Base-by-base conservation (phyloP, 1,140 invertebrate species). In the Drosophila ogumai region DNA sequence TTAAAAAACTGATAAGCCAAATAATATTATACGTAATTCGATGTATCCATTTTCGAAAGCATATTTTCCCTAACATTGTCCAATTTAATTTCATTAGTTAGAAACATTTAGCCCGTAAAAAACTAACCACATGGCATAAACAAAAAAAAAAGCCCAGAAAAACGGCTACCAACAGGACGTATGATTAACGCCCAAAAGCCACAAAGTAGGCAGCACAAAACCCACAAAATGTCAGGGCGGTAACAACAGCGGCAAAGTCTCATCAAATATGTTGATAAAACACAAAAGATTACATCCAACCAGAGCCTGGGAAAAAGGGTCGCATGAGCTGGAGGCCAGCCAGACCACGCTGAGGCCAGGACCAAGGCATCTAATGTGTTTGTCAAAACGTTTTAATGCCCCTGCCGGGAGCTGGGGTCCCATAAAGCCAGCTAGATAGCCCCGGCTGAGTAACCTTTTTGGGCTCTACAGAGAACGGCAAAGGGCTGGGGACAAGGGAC, bases 221-320 rank as follows among this genome's bases (percentile, higher is more conserved):
- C 63, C 82, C 59, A 85, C 67, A 81, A 74, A 84, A 78, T 60
- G 75, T 54, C 80, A 74, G 58, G 55, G 19, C 47, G 40, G 34
- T 44, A 77, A 58, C 50, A 78, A 46, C 54, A 68, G 41, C 50
- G 65, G 49, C 64, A 72, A 80, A 80, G 76, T 79, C 86, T 88
- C 85, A 87, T 87, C 82, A 87, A 87, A 87, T 88, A 80, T 86
- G 84, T 82, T 87, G 82, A 87, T 87, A 87, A 88, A 88, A 88
- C 84, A 82, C 71, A 87, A 87, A 88, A 87, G 82, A 87, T 87
- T 87, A 87, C 59, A 77, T 44, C 59, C 56, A 65, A 10, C 32
- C 38, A 17, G 40, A 34, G 15, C 17, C 47, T 32, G 36, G 57
- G 56, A 25, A 65, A 64, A 65, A 79, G 82, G 75, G 49, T 71